Evolutionary conservation across 1,140 invertebrate genomes (phyloP), one percentile per base, ranked within the genome.

Genomic region (Latrodectus geometricus): DNA sequence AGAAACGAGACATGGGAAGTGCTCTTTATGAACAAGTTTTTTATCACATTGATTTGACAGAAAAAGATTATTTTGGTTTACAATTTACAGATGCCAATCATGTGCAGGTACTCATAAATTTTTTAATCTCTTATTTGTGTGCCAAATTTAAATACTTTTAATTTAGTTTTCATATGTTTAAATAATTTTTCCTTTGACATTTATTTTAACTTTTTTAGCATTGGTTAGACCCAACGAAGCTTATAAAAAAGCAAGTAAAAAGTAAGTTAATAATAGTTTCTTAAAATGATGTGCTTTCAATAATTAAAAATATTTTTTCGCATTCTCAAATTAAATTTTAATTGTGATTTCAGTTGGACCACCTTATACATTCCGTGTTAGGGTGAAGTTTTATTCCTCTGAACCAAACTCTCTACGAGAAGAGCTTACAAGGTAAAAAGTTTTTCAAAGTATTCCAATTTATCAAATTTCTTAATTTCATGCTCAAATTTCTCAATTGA

Each of bases 351-450:
- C 50, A 88, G 88, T 88, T 87, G 88, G 88, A 14, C 88, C 97
- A 73, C 98, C 97, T 9, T 99, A 97, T 90, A 99, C 97, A 68
- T 94, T 99, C 88, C 92, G 97, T 86, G 93, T 99, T 73, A 95
- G 96, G 91, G 98, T 99, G 0, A 99, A 99, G 92, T 99, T 99
- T 92, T 99, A 99, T 92, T 98, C 98, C 2, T 99, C 97, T 0
- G 98, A 99, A 91, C 98, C 97, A 23, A 97, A 97, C 90, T 96
- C 96, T 88, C 92, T 99, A 65, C 93, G 96, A 74, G 97, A 98
- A 92, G 97, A 99, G 92, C 92, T 98, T 80, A 99, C 97, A 0
- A 93, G 97, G 91, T 93, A 90, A 88, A 54, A 56, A 72, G 14
- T 21, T 73, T 14, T 78, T 0, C 35, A 35, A 35, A 35, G 35